Base-by-base conservation (phyloP, 2,113 vertebrate genomes). In the Toxotes jaculatrix region DNA sequence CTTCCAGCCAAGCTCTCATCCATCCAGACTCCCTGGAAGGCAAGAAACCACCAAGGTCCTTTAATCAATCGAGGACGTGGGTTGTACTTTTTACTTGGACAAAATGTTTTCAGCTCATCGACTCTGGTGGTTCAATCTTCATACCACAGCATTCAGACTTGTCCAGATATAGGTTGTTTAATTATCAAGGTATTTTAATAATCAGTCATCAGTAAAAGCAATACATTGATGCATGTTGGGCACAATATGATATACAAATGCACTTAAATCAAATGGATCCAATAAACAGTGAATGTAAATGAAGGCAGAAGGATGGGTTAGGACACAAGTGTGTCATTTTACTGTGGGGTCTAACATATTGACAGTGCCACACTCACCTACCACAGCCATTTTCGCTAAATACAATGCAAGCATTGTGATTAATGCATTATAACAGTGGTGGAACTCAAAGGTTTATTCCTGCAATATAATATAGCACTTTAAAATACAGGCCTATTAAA, bases 1-100 rank as follows among this genome's bases (percentile, higher is more conserved):
- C 36, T 17, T 74, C 27, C 62, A 71, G 74, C 45, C 62, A 67
- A 71, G 19, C 34, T 42, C 19, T 23, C 16, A 32, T 21, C 16
- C 36, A 65, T 12, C 16, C 47, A 13, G 36, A 34, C 49, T 51
- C 27, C 38, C 34, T 38, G 13, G 13, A 8, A 56, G 23, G 40
- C 2, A 3, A 19, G 21, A 60, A 68, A 43, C 66, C 42, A 72
- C 36, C 23, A 42, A 32, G 19, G 38, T 56, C 9, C n/a, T 59
- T 47, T 40, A 47, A 66, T 72, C 19, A 43, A 40, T 40, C 3
- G 0, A 40, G 21, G 32, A 51, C 34, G 17, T 1, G 14, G 49
- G 42, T 9, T 57, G 49, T 23, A 43, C 45, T 7, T 55, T 69
- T 34, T 32, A 19, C 60, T 62, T 56, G 45, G 27, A 74, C 47